Base-by-base conservation (phyloP, 2,888 invertebrate genomes). In the Theretra japonica region DNA sequence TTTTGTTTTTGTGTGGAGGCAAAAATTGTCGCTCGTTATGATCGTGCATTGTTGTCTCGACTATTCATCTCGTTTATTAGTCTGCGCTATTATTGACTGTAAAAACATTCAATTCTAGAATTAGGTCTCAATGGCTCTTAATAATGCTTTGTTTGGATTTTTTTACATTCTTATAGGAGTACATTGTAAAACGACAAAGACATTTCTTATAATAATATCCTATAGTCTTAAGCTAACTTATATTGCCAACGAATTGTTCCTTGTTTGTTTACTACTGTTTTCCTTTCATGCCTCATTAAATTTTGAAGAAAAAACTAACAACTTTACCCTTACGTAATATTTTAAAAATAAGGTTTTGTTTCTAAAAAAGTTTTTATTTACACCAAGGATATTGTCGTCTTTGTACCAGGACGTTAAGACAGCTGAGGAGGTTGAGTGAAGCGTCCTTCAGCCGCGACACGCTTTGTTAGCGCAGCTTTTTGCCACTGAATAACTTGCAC, bases 381-480 rank as follows among this genome's bases (percentile, higher is more conserved):
- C 25, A 25, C 19, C 30, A 62, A 62, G 62, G 62, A 62, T 62
- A 62, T 62, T 21, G 41, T 62, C 15, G 7, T 33, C 11, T 21
- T 41, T 76, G 80, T 81, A 84, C 83, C 80, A 85, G 85, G 83
- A 83, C 74, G 74, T 74, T 78, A 86, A 80, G 80, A 76, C 76
- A 70, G 76, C 75, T 73, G 75, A 83, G 83, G 80, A 82, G 84
- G 75, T 71, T 69, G 73, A 75, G 76, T 79, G 76, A 77, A 79
- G 82, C 80, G 76, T 80, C 80, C 77, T 81, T 75, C 76, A 74
- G 41, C 25, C 71, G 80, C 82, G 82, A 80, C 77, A 77, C 79
- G 80, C 83, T 84, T 87, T 87, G 87, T 87, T 86, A 86, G 85
- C 76, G 80, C 77, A 76, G 80, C 82, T 76, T 77, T 81, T 77